These are phyloP conservation scores for Callopanchax toddi DNA, from an alignment of 2,113 vertebrate genomes.

Conservation along the genomic window DNA sequence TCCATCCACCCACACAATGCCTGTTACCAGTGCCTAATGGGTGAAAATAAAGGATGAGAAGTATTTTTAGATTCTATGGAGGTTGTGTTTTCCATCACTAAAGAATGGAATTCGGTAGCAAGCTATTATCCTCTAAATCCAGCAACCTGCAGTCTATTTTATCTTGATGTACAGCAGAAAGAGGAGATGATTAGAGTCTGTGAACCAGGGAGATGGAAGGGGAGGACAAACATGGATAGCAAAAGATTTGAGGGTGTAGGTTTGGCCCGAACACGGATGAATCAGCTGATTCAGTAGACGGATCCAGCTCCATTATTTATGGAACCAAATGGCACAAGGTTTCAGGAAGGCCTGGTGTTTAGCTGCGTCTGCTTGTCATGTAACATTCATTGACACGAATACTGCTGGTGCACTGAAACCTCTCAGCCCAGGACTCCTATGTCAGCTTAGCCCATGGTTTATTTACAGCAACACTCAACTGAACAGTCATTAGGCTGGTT, in stretches of 20 bases:
- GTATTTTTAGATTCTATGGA: slow-evolving; percentile 61
- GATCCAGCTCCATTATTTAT: slow-evolving; percentile 70
- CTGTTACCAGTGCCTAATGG: slow-evolving; percentile 46
- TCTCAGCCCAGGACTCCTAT: slow-evolving; percentile 38
- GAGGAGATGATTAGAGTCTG: slow-evolving; percentile 21
- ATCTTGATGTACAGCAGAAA: slow-evolving; percentile 33
- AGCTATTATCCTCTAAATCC: slow-evolving; percentile 38
- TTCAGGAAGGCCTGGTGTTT: slow-evolving; percentile 40
- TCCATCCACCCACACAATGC: slow-evolving; percentile 51
- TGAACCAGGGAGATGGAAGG: slow-evolving; percentile 4
- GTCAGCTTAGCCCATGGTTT: slow-evolving; percentile 66
- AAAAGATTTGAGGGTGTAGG: slow-evolving; percentile 1
- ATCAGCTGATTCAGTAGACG: slow-evolving; percentile 29
- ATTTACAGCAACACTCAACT: slow-evolving; percentile 56
- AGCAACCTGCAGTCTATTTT: slow-evolving; percentile 43
- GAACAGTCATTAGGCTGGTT: slow-evolving; percentile 34
- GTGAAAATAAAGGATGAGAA: slow-evolving; percentile 23
- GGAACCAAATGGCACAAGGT: slow-evolving; percentile 57
- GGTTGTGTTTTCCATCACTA: slow-evolving; percentile 33
- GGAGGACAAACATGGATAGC: slow-evolving; percentile 25
- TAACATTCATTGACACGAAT: slow-evolving; percentile 66
- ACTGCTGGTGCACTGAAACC: slow-evolving; percentile 44
- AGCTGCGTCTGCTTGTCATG: slow-evolving; percentile 53
- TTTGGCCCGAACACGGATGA: slow-evolving; percentile 22
- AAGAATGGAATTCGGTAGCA: slow-evolving; percentile 43